Evolutionary conservation across 53 echinoderm and acorn worm species (phyloP).

Genomic region (Zoroaster sp.): DNA sequence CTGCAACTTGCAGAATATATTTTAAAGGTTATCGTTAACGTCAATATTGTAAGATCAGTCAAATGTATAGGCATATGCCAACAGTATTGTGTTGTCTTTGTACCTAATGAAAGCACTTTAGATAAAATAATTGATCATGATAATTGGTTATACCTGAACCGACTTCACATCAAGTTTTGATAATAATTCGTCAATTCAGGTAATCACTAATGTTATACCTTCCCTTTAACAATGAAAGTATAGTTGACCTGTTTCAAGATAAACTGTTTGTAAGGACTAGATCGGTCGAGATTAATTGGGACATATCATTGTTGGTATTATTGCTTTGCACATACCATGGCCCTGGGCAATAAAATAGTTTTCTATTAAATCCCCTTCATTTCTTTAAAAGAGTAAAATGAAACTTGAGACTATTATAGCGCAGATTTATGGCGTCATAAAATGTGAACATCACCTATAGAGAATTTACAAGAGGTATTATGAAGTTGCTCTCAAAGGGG

Average conservation of each 20-base stretch:
- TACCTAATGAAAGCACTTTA: no score
- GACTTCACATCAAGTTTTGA: no score
- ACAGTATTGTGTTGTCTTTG: no score
- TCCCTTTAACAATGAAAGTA: neutral
- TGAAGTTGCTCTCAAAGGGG: neutral
- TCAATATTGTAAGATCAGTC: no score
- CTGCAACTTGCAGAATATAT: no score
- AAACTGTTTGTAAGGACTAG: neutral
- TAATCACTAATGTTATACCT: no score
- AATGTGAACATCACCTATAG: neutral
- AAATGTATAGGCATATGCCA: no score
- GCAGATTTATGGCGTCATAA: conserved; percentile 8
- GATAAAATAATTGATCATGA: no score
- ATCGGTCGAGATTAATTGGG: neutral
- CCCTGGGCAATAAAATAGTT: neutral
- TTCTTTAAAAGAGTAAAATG: neutral
- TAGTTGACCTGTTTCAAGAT: neutral
- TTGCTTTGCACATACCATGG: neutral
- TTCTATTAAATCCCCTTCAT: neutral
- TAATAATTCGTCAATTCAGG: no score
- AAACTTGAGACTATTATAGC: neutral
- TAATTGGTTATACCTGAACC: no score
- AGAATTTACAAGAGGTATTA: neutral
- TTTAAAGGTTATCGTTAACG: no score
- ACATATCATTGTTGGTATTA: neutral